A percentile compares a stretch with the other conserved stretches of the same genome.
Conservation (phyloP, 2,797 vertebrate genomes). For the Phoebastria nigripes region DNA sequence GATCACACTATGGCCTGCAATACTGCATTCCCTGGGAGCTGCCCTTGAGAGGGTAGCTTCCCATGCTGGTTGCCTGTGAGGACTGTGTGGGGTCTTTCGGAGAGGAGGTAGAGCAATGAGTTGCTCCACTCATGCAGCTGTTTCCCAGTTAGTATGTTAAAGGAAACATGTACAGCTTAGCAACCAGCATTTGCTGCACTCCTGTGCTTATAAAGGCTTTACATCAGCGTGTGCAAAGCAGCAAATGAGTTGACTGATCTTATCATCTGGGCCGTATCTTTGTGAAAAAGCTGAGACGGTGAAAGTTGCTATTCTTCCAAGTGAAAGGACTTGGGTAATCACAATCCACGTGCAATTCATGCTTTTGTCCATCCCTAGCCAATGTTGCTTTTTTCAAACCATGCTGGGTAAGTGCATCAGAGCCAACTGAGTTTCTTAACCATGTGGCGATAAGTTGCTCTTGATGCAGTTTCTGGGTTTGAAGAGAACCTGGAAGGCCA, state of each 20-base stretch:
- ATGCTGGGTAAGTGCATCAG: not conserved
- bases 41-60: not conserved
- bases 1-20: not conserved
- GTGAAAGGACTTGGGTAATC: not conserved
- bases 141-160: not conserved
- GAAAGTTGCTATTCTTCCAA: not conserved
- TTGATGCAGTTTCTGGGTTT: not conserved
- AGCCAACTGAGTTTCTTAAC: not conserved
- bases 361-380: not conserved
- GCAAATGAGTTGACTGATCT: not conserved
- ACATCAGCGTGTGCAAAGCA: not conserved
- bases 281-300: not conserved
- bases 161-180: not conserved
- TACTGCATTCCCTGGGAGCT: not conserved
- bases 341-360: accelerated
- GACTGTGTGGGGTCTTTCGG: not conserved
- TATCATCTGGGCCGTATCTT: not conserved
- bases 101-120: not conserved
- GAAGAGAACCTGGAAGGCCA: not conserved
- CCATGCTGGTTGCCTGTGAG: not conserved
- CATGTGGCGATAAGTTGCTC: not conserved
- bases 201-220: not conserved
- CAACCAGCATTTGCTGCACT: not conserved
- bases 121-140: not conserved
- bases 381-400: not conserved